A percentile compares a stretch with the other conserved stretches of the same genome.
phyloP scores from a whole-genome alignment of 2,113 vertebrate species.

The Ivindomyrus marchei region DNA sequence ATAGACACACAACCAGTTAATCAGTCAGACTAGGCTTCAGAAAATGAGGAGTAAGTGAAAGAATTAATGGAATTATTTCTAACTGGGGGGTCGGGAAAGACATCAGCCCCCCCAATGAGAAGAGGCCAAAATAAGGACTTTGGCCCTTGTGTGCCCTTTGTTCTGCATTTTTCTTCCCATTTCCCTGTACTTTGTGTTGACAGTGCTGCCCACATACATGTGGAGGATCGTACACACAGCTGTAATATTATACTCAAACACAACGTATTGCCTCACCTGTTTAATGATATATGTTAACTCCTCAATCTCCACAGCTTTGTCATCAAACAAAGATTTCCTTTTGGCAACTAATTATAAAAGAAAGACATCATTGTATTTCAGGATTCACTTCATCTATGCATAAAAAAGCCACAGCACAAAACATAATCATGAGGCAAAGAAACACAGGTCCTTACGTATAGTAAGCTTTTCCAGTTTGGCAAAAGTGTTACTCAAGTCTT shows the following conservation, averaged over 20 bases:
- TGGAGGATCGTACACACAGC: not conserved
- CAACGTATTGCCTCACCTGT: constrained; percentile 56
- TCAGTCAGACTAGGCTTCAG: not conserved
- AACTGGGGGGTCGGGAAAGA: not conserved
- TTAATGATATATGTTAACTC: constrained; percentile 90
- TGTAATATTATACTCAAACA: not conserved
- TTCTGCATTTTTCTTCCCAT: not conserved
- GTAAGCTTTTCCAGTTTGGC: constrained; percentile 91
- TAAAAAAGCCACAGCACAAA: not conserved
- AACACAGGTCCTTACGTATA: constrained; percentile 68
- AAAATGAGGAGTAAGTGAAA: not conserved
- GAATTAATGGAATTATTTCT: not conserved
- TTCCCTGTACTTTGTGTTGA: not conserved
- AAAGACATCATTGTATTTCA: not conserved
- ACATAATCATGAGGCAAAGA: not conserved
- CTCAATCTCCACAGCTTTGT: constrained; percentile 85
- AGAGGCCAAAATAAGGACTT: not conserved
- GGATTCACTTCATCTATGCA: not conserved
- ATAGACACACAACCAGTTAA: not conserved
- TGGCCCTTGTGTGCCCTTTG: not conserved
- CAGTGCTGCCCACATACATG: not conserved
- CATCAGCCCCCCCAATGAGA: too few relatives aligned
- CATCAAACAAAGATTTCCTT: constrained; percentile 84
- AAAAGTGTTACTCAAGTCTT: constrained; percentile 89
- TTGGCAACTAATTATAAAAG: constrained; percentile 73